Conservation (phyloP, 2,888 invertebrate species). For the Eupithecia inturbata region DNA sequence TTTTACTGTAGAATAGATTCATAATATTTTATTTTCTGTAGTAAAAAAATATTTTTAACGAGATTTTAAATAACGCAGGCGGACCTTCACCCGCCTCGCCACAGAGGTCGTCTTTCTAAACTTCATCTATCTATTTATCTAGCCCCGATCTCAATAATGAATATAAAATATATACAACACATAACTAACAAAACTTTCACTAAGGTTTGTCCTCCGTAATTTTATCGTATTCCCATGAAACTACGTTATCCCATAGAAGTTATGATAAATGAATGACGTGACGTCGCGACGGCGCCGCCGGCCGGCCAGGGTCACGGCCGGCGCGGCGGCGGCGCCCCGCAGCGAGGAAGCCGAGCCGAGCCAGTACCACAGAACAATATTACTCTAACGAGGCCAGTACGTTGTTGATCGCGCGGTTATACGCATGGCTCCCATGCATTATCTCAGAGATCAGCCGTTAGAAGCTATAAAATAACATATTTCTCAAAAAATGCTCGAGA, state of each 20-base stretch:
- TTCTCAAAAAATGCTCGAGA: neutral
- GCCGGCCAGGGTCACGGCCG: constrained; percentile 63
- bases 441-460: neutral
- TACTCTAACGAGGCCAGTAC: too few species aligned
- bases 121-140: too few species aligned
- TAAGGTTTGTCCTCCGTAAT: neutral
- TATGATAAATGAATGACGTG: constrained; percentile 52
- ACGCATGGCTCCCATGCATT: constrained; percentile 39
- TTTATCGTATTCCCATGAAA: neutral
- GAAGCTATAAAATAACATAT: neutral
- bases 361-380: too few species aligned
- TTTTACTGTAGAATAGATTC: too few species aligned
- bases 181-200: neutral
- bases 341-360: constrained; percentile 58
- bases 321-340: constrained; percentile 51
- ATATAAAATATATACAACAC: too few species aligned
- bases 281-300: constrained; percentile 46
- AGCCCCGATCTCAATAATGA: too few species aligned
- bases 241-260: constrained; percentile 41
- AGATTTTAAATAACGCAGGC: too few species aligned
- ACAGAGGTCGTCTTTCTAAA: too few species aligned
- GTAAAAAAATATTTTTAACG: too few species aligned
- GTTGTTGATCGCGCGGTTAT: constrained; percentile 50
- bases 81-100: too few species aligned
- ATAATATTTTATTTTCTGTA: too few species aligned